Percentiles rank a stretch among this genome's conserved stretches.
phyloP scores from a whole-genome alignment of 2,888 invertebrate species.

The Brachyopa scutellaris region DNA sequence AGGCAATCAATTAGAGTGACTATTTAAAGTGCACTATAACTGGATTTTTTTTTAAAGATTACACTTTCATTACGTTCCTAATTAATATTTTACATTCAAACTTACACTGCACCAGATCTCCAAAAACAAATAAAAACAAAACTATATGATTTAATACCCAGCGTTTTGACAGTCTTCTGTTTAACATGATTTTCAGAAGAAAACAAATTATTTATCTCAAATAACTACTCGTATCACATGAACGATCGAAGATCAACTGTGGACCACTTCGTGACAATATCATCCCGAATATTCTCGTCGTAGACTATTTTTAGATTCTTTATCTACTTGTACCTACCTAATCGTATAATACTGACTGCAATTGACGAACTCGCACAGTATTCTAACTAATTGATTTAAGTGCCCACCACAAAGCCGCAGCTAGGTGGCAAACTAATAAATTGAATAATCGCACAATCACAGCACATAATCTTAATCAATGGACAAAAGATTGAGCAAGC shows the following conservation, averaged over 20 bases:
- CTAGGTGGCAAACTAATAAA: slow-evolving; percentile 64
- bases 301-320: slow-evolving; percentile 29
- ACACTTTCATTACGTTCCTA: too few relatives aligned
- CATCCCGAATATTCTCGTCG: slow-evolving; percentile 19
- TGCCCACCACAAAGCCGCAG: slow-evolving; percentile 51
- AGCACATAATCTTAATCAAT: slow-evolving; percentile 55
- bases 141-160: not conserved
- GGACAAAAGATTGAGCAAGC: slow-evolving; percentile 44
- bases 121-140: not conserved
- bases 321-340: not conserved
- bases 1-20: too few relatives aligned
- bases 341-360: slow-evolving; percentile 15
- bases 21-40: too few relatives aligned
- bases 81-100: too few relatives aligned
- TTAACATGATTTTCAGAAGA: slow-evolving; percentile 11
- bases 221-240: slow-evolving; percentile 35
- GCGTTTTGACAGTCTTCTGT: not conserved
- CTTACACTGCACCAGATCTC: slow-evolving; percentile 33
- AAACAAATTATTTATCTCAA: not conserved
- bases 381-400: slow-evolving; percentile 45
- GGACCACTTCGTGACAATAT: slow-evolving; percentile 3
- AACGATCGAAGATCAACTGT: slow-evolving; percentile 49
- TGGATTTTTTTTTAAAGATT: not conserved
- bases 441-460: slow-evolving; percentile 65
- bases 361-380: slow-evolving; percentile 44